Evolutionary conservation across 2,113 vertebrate species (phyloP), one percentile per base, ranked within the genome.

Genomic region (Mionectes macconnelli): DNA sequence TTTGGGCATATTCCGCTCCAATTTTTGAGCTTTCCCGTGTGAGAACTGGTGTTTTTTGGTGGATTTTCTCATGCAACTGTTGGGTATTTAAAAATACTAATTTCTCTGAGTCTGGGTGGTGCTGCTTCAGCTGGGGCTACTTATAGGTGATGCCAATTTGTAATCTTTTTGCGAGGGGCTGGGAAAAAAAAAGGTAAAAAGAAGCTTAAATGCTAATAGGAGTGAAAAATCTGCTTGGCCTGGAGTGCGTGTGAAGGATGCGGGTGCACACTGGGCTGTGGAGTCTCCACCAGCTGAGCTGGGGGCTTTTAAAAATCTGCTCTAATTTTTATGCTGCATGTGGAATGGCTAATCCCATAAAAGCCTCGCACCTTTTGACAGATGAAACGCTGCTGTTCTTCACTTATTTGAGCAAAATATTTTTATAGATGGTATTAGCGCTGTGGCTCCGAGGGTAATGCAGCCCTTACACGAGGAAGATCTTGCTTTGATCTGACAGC

Each of bases 401-500:
- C 84, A 92, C 96, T 95, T 92, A 64, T 53, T 95, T 47, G 72
- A 95, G 93, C 64, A 92, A 95, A 93, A 93, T 95, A 90, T 96
- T 96, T 95, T 90, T 93, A 77, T 85, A 74, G 93, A 78, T 64
- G 96, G 90, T 78, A 84, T 96, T 96, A 95, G 85, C 86, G 70
- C 59, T 9, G 87, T 88, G 93, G 94, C 95, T 96, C 79, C 11
- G 4, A 97, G 94, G 93, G 94, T 96, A 90, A 94, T 84, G 93
- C 90, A 67, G 93, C 39, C 87, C 85, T 95, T 91, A 33, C 72
- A 77, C 4, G 2, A 86, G 83, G 56, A 84, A 78, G 88, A 94
- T 96, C 85, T 93, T 84, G 88, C 96, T 97, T 95, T 96, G 93
- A 96, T 96, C 92, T 97, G 94, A 72, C 92, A 90, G 93, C 96